These are phyloP conservation scores for Oplegnathus fasciatus DNA, from an alignment of 2,113 vertebrate genomes.

Conservation along the genomic window DNA sequence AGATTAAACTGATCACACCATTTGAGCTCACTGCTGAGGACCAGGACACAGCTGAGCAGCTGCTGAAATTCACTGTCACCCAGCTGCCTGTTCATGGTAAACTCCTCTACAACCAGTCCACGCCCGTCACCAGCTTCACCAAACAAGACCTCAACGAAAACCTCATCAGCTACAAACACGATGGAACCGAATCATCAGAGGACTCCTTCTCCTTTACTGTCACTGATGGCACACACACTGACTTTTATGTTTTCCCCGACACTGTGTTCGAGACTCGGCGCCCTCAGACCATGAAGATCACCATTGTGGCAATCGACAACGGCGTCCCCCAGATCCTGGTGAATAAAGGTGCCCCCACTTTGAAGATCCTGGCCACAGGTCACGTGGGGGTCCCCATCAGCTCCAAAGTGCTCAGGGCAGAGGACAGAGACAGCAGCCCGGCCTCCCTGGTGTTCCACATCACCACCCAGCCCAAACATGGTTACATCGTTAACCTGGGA, in stretches of 20 bases:
- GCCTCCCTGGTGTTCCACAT: conserved; percentile 86
- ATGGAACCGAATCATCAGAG: conserved; percentile 87
- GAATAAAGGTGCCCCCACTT: conserved; percentile 90
- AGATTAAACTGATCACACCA: conserved; percentile 93
- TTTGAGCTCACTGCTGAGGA: conserved; percentile 96
- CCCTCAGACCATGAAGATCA: conserved; percentile 93
- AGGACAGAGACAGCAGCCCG: conserved; percentile 90
- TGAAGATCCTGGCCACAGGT: conserved; percentile 88
- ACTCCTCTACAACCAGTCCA: conserved; percentile 89
- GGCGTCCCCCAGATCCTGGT: conserved; percentile 89
- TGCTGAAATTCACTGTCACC: conserved; percentile 90
- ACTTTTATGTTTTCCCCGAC: conserved; percentile 95
- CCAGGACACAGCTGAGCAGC: conserved; percentile 89
- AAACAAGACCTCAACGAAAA: conserved; percentile 97
- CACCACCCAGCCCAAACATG: conserved; percentile 88
- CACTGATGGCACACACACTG: conserved; percentile 92
- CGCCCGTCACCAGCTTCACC: conserved; percentile 87
- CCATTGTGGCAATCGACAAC: conserved; percentile 88
- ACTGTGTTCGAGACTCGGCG: conserved; percentile 91
- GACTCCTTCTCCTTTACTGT: conserved; percentile 96
- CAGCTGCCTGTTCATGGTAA: conserved; percentile 91
- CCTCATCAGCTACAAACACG: conserved; percentile 94
- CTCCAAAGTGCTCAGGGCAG: conserved; percentile 88
- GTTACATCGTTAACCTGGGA: conserved; percentile 90
- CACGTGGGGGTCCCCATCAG: conserved; percentile 90